Evolutionary conservation across 1,140 invertebrate species (phyloP).

Genomic region (Oryzaephilus surinamensis): DNA sequence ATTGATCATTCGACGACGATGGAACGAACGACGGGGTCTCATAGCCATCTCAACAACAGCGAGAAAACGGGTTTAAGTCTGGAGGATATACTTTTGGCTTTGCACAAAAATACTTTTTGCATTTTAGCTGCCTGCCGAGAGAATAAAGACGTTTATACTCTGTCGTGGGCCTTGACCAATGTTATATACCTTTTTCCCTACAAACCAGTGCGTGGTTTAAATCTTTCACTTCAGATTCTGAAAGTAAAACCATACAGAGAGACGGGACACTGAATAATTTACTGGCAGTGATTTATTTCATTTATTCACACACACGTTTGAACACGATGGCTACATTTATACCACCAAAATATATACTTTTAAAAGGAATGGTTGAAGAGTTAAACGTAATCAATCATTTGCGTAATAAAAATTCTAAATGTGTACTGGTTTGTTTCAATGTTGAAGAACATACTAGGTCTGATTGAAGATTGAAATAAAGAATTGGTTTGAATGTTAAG

Average conservation of each 20-base stretch:
- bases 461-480: too few species aligned
- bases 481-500: too few species aligned
- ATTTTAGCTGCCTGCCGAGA: slow-evolving; percentile 21
- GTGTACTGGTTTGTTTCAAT: too few species aligned
- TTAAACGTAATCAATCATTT: too few species aligned
- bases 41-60: slow-evolving; percentile 8
- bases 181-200: slow-evolving; percentile 7
- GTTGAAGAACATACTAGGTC: too few species aligned
- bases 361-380: too few species aligned
- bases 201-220: slow-evolving; percentile 18
- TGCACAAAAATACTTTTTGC: slow-evolving; percentile 23
- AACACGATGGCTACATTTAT: too few species aligned
- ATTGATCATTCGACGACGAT: slow-evolving; percentile 29
- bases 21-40: slow-evolving; percentile 8
- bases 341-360: too few species aligned
- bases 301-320: too few species aligned
- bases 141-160: slow-evolving; percentile 26
- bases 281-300: too few species aligned
- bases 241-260: slow-evolving; percentile 22
- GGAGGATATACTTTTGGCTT: slow-evolving; percentile 26
- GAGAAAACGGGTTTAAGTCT: slow-evolving; percentile 27
- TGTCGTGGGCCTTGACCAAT: slow-evolving; percentile 22
- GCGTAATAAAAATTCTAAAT: too few species aligned
- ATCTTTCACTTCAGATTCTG: slow-evolving; percentile 16
- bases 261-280: too few species aligned